Evolutionary conservation across 2,797 vertebrate genomes (phyloP).

Genomic region (Picus viridis): DNA sequence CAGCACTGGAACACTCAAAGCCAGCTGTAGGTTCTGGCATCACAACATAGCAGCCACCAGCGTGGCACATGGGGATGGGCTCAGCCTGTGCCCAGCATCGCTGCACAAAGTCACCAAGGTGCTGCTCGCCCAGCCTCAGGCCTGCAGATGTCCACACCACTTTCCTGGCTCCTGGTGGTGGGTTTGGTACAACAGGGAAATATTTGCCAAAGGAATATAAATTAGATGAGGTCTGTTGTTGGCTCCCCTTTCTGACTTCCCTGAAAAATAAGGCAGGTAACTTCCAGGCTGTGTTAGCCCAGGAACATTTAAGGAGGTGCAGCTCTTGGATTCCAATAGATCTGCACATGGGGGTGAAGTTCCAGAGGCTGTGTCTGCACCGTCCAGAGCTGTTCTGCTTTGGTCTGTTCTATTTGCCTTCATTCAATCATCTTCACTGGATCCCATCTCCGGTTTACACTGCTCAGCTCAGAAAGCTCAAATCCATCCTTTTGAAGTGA

Average conservation of each 20-base stretch:
- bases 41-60: background rate
- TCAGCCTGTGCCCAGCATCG: background rate
- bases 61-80: no score
- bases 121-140: background rate
- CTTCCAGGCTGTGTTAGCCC: background rate
- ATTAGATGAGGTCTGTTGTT: background rate
- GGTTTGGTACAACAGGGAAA: background rate
- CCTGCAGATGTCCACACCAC: background rate
- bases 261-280: background rate
- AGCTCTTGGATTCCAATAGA: fast-evolving
- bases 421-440: fast-evolving
- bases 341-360: fast-evolving
- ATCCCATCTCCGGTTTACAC: background rate
- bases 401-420: fast-evolving
- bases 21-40: background rate
- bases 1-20: no score
- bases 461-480: background rate
- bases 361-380: background rate
- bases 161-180: background rate
- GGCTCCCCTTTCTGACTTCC: no score
- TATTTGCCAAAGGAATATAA: background rate
- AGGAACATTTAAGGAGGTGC: background rate
- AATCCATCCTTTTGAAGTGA: background rate
- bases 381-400: background rate
- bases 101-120: no score